Evolutionary conservation across 1,140 invertebrate species (phyloP).

Genomic region (Samia ricini): DNA sequence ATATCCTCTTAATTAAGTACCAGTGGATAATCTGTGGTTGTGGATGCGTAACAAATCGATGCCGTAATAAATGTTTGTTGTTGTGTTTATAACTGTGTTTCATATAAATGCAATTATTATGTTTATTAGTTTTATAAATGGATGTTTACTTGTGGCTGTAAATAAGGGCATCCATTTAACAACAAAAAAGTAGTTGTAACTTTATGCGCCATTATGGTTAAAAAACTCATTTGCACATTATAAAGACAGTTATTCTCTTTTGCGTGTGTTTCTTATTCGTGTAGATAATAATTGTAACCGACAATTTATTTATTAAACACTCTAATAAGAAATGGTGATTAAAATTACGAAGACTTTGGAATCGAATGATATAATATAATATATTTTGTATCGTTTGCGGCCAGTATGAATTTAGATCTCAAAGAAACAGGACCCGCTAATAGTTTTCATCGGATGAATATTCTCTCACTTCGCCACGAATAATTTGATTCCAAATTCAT

Average conservation of each 20-base stretch:
- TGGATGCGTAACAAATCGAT: conserved; percentile 21
- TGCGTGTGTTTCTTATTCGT: no score
- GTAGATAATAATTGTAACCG: background rate
- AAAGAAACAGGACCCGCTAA: background rate
- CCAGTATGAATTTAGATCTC: background rate
- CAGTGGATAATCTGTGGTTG: conserved; percentile 54
- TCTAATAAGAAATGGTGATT: conserved; percentile 17
- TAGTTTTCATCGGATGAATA: background rate
- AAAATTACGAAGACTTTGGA: conserved; percentile 31
- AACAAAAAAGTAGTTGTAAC: background rate
- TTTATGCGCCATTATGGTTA: conserved; percentile 3
- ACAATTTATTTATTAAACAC: background rate
- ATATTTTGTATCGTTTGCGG: background rate
- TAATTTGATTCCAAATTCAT: conserved; percentile 44
- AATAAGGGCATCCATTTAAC: background rate
- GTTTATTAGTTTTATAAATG: conserved; percentile 2
- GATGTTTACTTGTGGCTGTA: background rate
- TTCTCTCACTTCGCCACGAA: background rate
- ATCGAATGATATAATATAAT: conserved; percentile 19
- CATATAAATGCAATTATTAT: background rate
- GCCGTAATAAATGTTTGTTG: background rate
- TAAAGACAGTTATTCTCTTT: no score
- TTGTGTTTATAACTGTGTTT: conserved; percentile 1
- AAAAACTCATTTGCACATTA: background rate
- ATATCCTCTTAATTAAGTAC: conserved; percentile 13